Base-by-base conservation (phyloP, 2,797 vertebrate species). In the Labroides dimidiatus region DNA sequence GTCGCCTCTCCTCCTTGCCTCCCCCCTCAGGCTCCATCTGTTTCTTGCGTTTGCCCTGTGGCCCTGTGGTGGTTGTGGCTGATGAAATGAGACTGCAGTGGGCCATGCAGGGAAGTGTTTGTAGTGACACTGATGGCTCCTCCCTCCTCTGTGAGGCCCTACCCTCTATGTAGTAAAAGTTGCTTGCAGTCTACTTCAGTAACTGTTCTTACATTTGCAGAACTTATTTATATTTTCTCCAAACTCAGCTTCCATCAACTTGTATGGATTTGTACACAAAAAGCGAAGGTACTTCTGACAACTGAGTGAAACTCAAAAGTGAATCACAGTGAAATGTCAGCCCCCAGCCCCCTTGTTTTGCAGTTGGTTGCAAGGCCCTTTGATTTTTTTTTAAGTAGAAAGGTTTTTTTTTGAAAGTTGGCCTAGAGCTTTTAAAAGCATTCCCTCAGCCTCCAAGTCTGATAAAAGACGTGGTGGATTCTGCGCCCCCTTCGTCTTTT, bases 31-130 rank as follows among this genome's bases (percentile, higher is more conserved):
- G 69, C 88, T 90, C 90, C 90, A 79, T 87, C 84, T 93, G 91
- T 87, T 90, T 91, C 86, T 88, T 85, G 78, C 75, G 69, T 89
- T 86, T 79, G 76, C 87, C 85, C 80, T 24, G 80, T 88, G 86
- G 88, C 83, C 74, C 73, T 79, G 82, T 76, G 83, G 73, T 72
- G 80, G 66, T 84, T 72, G 76, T 61, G 64, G 78, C 66, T 84
- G 87, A 86, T 90, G 87, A 90, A 90, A 90, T 79, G 62, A 81
- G 80, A 65, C 82, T 81, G 67, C 79, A 89, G 81, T 86, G 82
- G 85, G 84, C 82, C 64, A 75, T 1, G 79, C 78, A 24, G 89
- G 78, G 82, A 87, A 85, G 81, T 85, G 85, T 84, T 82, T 84
- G 82, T 60, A 72, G 82, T 84, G 90, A 89, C 85, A 89, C 67